Percentiles rank a stretch among this genome's conserved stretches.
Conservation (phyloP, 2,888 invertebrate genomes). For the Pachydiplax longipennis region DNA sequence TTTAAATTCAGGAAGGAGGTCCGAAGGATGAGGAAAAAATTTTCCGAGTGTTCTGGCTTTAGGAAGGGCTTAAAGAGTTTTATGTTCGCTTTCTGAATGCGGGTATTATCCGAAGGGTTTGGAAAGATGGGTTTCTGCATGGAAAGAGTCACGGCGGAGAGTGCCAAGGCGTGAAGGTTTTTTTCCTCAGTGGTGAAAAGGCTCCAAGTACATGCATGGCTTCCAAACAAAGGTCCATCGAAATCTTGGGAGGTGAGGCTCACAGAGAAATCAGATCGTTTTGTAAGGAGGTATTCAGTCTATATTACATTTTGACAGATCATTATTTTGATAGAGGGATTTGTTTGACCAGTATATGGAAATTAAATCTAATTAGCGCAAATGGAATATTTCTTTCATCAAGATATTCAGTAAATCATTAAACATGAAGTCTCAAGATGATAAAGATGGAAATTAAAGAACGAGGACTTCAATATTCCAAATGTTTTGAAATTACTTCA, state of each 20-base stretch:
- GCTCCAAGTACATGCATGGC: neutral
- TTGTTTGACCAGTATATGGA: too few species aligned
- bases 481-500: too few species aligned
- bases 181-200: neutral
- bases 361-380: too few species aligned
- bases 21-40: neutral
- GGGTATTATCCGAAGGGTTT: neutral
- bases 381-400: too few species aligned
- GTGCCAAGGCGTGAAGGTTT: neutral
- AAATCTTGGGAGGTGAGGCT: neutral
- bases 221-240: neutral
- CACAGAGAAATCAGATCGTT: too few species aligned
- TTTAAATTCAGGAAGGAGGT: neutral
- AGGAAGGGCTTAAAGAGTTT: neutral
- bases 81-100: neutral
- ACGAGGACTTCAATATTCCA: too few species aligned
- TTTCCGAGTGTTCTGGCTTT: neutral
- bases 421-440: too few species aligned
- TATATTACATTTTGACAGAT: too few species aligned
- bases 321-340: too few species aligned
- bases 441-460: too few species aligned
- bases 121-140: neutral
- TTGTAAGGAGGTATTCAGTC: too few species aligned
- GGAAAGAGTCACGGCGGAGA: neutral
- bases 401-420: too few species aligned